phyloP scores from a whole-genome alignment of 1,140 invertebrate species.

The Brachionus koreanus region DNA sequence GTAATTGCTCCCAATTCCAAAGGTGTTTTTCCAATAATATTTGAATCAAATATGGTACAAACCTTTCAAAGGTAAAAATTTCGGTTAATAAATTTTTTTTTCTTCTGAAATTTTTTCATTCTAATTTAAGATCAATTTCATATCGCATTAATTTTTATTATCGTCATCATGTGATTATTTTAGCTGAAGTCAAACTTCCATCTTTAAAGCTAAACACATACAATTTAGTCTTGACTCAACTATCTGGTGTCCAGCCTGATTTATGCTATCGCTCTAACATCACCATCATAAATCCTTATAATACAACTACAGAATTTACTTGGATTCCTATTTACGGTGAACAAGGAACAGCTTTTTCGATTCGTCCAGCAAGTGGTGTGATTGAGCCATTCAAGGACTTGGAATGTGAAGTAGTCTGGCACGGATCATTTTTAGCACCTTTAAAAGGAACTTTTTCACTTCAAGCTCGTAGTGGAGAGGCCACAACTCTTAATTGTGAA shows the following conservation, averaged over 20 bases:
- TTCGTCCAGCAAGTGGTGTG: conserved; percentile 54
- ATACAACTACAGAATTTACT: conserved; percentile 56
- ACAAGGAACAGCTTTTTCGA: conserved; percentile 58
- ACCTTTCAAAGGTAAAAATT: conserved; percentile 54
- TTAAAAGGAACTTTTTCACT: conserved; percentile 55
- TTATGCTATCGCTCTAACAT: conserved; percentile 54
- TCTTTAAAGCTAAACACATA: conserved; percentile 51
- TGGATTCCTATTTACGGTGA: conserved; percentile 55
- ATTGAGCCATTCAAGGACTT: conserved; percentile 55
- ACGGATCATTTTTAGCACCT: conserved; percentile 56
- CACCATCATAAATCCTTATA: conserved; percentile 54
- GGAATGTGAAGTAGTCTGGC: conserved; percentile 60
- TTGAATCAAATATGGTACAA: conserved; percentile 56
- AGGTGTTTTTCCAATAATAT: conserved; percentile 57
- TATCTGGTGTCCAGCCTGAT: conserved; percentile 53
- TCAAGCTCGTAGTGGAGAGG: conserved; percentile 51
- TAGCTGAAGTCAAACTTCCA: conserved; percentile 56
- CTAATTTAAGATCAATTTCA: conserved; percentile 51
- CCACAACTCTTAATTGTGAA: conserved; percentile 50
- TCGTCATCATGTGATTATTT: conserved; percentile 55
- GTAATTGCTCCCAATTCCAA: conserved; percentile 56
- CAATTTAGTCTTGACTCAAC: conserved; percentile 50
- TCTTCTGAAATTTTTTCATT: conserved; percentile 9
- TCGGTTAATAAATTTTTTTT: not conserved
- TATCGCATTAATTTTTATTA: conserved; percentile 57